Percentiles rank a stretch among this genome's conserved stretches.
phyloP scores from a whole-genome alignment of 2,113 vertebrate genomes.

The Mirounga angustirostris region DNA sequence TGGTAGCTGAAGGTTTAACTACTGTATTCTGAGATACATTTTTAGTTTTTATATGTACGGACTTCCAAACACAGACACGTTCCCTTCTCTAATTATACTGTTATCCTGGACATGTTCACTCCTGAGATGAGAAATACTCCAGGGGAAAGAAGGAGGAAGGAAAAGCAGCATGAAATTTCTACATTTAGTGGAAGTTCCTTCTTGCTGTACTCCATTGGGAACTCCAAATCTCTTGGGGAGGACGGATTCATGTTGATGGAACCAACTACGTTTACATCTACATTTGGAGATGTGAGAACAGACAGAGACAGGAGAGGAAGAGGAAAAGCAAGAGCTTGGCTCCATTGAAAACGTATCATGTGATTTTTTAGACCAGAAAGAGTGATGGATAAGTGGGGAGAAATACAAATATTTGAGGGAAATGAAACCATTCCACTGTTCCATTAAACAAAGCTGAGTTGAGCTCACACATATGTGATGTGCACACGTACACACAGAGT shows the following conservation, averaged over 20 bases:
- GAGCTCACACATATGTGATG: background rate
- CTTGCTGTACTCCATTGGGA: background rate
- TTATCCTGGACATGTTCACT: background rate
- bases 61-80: background rate
- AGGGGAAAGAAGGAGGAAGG: background rate
- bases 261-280: background rate
- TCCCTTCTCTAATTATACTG: background rate
- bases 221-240: background rate
- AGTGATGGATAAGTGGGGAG: background rate
- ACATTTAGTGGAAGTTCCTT: background rate
- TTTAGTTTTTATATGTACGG: background rate
- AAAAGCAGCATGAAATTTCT: background rate
- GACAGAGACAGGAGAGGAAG: background rate
- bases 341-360: background rate
- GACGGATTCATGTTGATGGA: background rate
- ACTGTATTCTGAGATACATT: background rate
- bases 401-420: background rate
- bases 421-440: background rate
- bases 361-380: background rate
- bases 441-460: background rate
- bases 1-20: background rate
- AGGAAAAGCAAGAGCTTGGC: background rate
- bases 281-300: background rate
- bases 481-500: background rate
- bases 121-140: background rate